A percentile compares a stretch with the other conserved stretches of the same genome.
phyloP scores from a whole-genome alignment of 35 echinoderm and acorn worm species.

The Nesometra sesokonis region DNA sequence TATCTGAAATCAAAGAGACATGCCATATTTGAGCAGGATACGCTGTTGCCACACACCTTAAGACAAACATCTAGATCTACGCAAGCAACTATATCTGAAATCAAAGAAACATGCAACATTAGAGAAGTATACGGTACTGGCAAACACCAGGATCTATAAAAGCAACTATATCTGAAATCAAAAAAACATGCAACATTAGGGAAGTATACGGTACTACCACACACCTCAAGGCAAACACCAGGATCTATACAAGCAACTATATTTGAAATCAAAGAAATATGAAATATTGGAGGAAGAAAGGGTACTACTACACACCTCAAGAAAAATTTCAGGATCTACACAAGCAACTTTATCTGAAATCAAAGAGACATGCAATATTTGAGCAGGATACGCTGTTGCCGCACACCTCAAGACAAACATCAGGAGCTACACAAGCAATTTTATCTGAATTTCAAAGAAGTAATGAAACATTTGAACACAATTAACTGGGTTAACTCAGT shows the following conservation, averaged over 20 bases:
- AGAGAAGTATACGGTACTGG: neutral
- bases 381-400: too few relatives aligned
- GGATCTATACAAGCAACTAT: constrained; percentile 11
- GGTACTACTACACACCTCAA: too few relatives aligned
- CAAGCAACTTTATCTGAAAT: constrained; percentile 5
- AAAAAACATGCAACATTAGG: neutral
- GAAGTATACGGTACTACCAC: neutral
- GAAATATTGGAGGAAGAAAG: too few relatives aligned
- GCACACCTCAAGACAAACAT: too few relatives aligned
- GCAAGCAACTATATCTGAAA: constrained; percentile 4
- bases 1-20: too few relatives aligned
- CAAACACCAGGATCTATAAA: neutral
- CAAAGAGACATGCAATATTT: too few relatives aligned
- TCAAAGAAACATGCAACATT: too few relatives aligned
- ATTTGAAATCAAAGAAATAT: neutral
- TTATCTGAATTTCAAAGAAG: too few relatives aligned
- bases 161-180: too few relatives aligned
- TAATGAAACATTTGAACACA: neutral
- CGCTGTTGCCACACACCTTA: neutral
- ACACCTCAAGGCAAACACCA: neutral
- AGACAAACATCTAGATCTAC: constrained; percentile 3
- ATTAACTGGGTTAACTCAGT: neutral
- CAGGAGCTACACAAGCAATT: too few relatives aligned
- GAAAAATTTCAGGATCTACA: too few relatives aligned
- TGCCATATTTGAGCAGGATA: neutral